Evolutionary conservation across 2,888 invertebrate genomes (phyloP), one percentile per base, ranked within the genome.

Genomic region (Quadroppia sp.): DNA sequence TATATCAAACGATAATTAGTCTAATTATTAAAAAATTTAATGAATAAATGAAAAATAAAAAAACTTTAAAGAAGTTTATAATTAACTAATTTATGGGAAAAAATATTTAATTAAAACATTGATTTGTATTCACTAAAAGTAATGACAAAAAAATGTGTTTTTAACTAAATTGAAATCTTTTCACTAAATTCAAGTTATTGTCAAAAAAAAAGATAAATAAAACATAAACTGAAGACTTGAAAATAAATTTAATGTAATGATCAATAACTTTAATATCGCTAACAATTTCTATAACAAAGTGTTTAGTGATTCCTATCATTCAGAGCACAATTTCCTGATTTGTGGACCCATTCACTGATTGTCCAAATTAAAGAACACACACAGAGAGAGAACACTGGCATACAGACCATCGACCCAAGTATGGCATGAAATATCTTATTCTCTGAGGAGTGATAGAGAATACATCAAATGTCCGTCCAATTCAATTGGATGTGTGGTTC

Each of bases 301-400:
- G 56, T 56, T 56, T 56, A 56, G 56, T 28, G 28, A 56, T 56
- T 56, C 56, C 20, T 28, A 9, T 56, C 28, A 56, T 56, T 56
- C 56, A 30, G 17, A 25, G 56, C 56, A 42, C 69, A 69, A 42
- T 69, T 69, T 69, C 69, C 69, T 42, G 69, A 69, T 69, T 69
- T 69, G 69, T 69, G 45, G 23, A 23, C 45, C 69, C 42, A 40
- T 69, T 45, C 45, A 45, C 45, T 69, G 69, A 69, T 69, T 69
- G 40, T 69, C 42, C 45, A 56, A 56, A 56, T 56, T 56, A 56
- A 28, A 56, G 30, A 15, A 56, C 9, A n/a, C 4, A 20, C n/a
- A n/a, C 2, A 48, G 20, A 48, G 13, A 45, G n/a, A 45, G 17
- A 53, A 25, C 23, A 53, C 23, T 53, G 53, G 23, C 53, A 61